Evolutionary conservation across 2,113 vertebrate species (phyloP).

Genomic region (Toxostoma redivivum): DNA sequence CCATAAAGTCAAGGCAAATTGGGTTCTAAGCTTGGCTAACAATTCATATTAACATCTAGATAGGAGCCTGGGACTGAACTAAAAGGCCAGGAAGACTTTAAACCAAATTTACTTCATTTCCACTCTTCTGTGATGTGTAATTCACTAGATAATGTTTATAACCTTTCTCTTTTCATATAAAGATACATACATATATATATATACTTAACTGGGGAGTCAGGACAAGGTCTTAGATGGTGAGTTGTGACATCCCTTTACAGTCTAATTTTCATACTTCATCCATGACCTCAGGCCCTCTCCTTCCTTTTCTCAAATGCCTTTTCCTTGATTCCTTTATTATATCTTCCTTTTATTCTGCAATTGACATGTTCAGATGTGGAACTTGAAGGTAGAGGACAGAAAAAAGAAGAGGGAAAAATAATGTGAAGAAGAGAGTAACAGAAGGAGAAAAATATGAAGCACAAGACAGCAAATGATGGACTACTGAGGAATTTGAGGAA

Average conservation of each 20-base stretch:
- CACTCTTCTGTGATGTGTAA: neutral
- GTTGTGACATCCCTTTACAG: conserved; percentile 58
- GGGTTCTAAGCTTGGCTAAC: neutral
- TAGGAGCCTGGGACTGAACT: neutral
- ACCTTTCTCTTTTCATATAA: neutral
- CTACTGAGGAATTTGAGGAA: conserved; percentile 8
- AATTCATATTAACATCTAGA: neutral
- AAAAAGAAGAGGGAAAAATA: conserved; percentile 53
- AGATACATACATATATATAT: neutral
- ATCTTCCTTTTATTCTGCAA: conserved; percentile 55
- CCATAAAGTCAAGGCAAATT: neutral
- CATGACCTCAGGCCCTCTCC: conserved; percentile 56
- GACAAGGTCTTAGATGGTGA: conserved; percentile 49
- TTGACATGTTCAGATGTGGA: conserved; percentile 38
- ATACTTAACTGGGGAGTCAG: conserved; percentile 64
- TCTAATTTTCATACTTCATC: conserved; percentile 59
- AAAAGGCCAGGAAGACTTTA: neutral
- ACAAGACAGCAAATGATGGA: conserved; percentile 21
- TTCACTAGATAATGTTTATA: neutral
- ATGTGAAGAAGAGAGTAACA: conserved; percentile 12
- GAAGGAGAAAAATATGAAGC: conserved; percentile 25
- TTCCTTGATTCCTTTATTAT: conserved; percentile 45
- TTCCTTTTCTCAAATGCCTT: conserved; percentile 46
- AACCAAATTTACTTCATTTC: neutral
- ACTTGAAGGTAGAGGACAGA: conserved; percentile 46